These are phyloP conservation scores for Malachius bipustulatus DNA, from an alignment of 2,888 invertebrate genomes.

Conservation along the genomic window DNA sequence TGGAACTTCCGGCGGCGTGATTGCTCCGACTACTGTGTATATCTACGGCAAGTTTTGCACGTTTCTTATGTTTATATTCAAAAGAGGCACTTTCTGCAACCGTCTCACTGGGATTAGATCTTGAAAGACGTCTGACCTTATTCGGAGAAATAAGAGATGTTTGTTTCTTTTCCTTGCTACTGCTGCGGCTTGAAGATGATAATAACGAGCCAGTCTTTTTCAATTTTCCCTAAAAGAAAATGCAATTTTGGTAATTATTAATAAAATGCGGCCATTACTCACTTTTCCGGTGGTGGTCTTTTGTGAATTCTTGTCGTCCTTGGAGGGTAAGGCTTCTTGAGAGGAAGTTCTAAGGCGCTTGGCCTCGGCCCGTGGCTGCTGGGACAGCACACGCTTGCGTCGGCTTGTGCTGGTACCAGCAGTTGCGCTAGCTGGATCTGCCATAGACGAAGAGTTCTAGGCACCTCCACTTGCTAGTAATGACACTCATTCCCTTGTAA, in stretches of 20 bases:
- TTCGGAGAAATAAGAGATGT: conserved; percentile 14
- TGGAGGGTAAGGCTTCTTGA: conserved; percentile 18
- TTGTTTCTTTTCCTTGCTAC: conserved; percentile 8
- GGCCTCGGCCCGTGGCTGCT: conserved; percentile 46
- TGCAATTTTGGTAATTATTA: too few species aligned
- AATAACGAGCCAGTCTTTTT: too few species aligned
- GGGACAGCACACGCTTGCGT: conserved; percentile 43
- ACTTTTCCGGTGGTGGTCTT: conserved; percentile 14
- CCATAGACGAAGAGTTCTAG: conserved; percentile 80
- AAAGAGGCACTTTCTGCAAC: neutral
- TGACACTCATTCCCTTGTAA: conserved; percentile 38
- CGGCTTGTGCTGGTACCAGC: conserved; percentile 45
- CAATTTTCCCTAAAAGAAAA: too few species aligned
- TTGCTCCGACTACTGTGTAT: neutral
- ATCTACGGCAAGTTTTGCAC: neutral
- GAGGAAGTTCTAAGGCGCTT: conserved; percentile 46
- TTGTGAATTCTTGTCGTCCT: too few species aligned
- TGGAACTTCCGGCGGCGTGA: too few species aligned
- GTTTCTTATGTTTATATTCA: conserved; percentile 2
- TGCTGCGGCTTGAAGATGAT: too few species aligned
- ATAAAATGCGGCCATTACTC: conserved; percentile 6
- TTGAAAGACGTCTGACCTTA: conserved; percentile 10
- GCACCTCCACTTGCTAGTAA: conserved; percentile 49
- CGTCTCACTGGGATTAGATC: conserved; percentile 5
- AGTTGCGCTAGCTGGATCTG: conserved; percentile 75